A percentile compares a stretch with the other conserved stretches of the same genome.
These are phyloP conservation scores for Trichosurus vulpecula DNA, from an alignment of 2,797 vertebrate species.

Conservation along the genomic window DNA sequence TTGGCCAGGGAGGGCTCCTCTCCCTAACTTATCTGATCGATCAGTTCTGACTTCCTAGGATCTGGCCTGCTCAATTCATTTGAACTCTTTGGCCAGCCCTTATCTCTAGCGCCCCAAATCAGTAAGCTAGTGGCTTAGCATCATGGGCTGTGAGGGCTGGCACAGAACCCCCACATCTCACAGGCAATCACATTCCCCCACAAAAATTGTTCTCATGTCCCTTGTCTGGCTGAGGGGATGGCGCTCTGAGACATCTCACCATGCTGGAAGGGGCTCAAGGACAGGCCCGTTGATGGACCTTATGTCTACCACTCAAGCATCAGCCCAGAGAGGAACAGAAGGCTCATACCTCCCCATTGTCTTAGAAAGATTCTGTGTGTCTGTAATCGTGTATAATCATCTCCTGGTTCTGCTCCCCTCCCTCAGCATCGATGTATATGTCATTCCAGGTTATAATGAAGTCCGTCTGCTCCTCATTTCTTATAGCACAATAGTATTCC, in stretches of 20 bases:
- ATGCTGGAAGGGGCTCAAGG: background rate
- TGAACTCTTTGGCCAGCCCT: background rate
- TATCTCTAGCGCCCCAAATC: background rate
- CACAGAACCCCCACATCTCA: background rate
- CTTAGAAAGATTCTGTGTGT: no score
- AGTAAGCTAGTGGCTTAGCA: background rate
- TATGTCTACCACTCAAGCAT: background rate
- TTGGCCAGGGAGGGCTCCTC: background rate
- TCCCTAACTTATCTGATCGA: background rate
- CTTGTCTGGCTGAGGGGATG: background rate
- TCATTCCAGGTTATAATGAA: no score
- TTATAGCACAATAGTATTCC: no score
- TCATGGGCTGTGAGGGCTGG: background rate
- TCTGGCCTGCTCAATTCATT: background rate
- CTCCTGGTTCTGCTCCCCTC: no score
- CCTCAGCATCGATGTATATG: no score
- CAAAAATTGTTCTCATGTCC: background rate
- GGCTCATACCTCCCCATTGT: rapidly evolving
- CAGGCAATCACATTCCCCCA: background rate
- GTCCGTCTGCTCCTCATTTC: no score
- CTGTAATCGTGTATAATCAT: no score
- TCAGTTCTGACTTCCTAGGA: no score
- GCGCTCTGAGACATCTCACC: background rate
- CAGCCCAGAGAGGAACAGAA: background rate
- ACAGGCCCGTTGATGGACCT: background rate